Evolutionary conservation across 2,797 vertebrate species (phyloP).

Genomic region (Clarias laeviceps): DNA sequence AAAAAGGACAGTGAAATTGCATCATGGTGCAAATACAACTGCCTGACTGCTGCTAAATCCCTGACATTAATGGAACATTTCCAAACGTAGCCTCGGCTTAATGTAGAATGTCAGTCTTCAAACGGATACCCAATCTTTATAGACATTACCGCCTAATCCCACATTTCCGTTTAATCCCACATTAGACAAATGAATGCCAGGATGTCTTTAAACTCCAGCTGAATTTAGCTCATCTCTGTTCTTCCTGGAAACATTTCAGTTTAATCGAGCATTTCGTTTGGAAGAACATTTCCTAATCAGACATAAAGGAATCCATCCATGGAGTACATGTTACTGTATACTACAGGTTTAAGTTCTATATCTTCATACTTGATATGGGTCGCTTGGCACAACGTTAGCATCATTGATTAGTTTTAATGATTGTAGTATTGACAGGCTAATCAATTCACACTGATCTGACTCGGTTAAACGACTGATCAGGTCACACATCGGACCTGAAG

Average conservation of each 20-base stretch:
- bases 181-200: background rate
- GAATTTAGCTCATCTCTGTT: background rate
- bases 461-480: slow-evolving; percentile 36
- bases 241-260: background rate
- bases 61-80: background rate
- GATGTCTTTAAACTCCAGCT: background rate
- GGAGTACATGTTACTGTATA: slow-evolving; percentile 36
- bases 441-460: slow-evolving; percentile 43
- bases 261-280: background rate
- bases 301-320: background rate
- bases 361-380: slow-evolving; percentile 35
- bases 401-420: slow-evolving; percentile 48
- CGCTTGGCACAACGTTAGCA: slow-evolving; percentile 22
- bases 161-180: background rate
- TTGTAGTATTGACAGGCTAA: slow-evolving; percentile 45
- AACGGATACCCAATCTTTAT: background rate
- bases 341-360: slow-evolving; percentile 20
- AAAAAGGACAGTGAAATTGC: background rate
- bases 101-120: background rate
- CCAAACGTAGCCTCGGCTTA: background rate
- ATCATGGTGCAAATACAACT: background rate
- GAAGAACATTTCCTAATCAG: background rate
- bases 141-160: background rate
- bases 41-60: background rate
- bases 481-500: slow-evolving; percentile 43